Conservation (phyloP, 2,888 invertebrate genomes). For the Mythimna loreyi region DNA sequence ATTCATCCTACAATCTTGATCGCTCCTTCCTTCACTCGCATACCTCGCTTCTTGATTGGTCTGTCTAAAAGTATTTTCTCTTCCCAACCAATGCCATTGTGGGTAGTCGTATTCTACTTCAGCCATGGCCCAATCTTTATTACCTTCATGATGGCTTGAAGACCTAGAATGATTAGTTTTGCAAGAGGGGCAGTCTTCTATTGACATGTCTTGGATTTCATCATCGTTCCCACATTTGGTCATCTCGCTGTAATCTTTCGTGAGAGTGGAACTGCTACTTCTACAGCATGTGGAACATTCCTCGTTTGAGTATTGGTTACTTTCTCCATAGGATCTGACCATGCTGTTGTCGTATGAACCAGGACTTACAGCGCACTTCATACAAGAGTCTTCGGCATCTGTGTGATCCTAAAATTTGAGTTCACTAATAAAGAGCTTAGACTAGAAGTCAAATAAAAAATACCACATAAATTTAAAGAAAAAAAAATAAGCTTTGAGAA, state of each 20-base stretch:
- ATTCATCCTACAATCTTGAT: slow-evolving; percentile 87
- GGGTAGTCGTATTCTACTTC: slow-evolving; percentile 89
- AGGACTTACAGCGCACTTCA: slow-evolving; percentile 90
- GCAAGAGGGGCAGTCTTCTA: slow-evolving; percentile 88
- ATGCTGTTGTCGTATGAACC: slow-evolving; percentile 90
- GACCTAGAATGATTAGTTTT: slow-evolving; percentile 86
- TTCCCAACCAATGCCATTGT: slow-evolving; percentile 88
- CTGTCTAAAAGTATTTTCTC: slow-evolving; percentile 87
- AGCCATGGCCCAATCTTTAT: slow-evolving; percentile 86
- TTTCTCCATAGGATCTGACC: slow-evolving; percentile 85
- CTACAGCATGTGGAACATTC: slow-evolving; percentile 88
- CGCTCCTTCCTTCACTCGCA: slow-evolving; percentile 79
- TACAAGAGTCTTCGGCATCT: slow-evolving; percentile 89
- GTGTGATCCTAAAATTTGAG: slow-evolving; percentile 82
- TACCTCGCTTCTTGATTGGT: slow-evolving; percentile 79
- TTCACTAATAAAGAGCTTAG: slow-evolving; percentile 49
- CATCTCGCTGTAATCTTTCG: slow-evolving; percentile 89
- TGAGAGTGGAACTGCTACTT: slow-evolving; percentile 86
- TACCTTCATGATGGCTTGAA: slow-evolving; percentile 85
- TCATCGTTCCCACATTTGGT: slow-evolving; percentile 87
- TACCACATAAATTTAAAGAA: neutral
- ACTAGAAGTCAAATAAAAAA: slow-evolving; percentile 38
- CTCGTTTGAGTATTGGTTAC: slow-evolving; percentile 88
- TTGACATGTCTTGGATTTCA: slow-evolving; percentile 85
- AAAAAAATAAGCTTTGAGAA: neutral